Evolutionary conservation across 2,113 vertebrate species (phyloP).

Genomic region (Chaetorhynchus papuensis): DNA sequence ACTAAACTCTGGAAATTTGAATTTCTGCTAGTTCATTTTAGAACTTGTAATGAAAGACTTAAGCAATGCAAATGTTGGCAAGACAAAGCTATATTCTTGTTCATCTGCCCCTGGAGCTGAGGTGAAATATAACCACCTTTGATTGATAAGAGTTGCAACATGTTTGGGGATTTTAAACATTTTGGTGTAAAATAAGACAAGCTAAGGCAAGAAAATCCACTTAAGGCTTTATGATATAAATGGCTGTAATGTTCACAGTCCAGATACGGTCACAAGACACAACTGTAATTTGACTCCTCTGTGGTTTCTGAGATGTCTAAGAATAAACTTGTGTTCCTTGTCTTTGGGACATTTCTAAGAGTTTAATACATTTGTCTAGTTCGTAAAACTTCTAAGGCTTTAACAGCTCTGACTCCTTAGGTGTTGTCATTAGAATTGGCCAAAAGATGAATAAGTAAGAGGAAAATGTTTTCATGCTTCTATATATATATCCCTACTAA

Average conservation of each 20-base stretch:
- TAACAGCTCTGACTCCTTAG: background rate
- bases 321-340: background rate
- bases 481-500: accelerated
- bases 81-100: background rate
- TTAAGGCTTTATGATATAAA: background rate
- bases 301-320: background rate
- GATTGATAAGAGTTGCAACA: background rate
- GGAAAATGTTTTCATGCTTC: background rate
- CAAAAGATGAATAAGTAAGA: background rate
- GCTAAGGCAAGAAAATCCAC: background rate
- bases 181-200: background rate
- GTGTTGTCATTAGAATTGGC: background rate
- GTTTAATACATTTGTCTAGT: background rate
- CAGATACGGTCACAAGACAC: background rate
- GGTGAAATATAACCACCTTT: background rate
- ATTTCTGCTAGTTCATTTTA: background rate
- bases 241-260: background rate
- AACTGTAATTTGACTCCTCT: background rate
- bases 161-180: background rate
- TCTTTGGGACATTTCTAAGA: background rate
- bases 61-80: background rate
- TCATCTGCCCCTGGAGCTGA: background rate
- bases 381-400: background rate
- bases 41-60: background rate
- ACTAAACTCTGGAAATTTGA: background rate